Base-by-base conservation (phyloP, 2,113 vertebrate genomes). In the Irena cyanogastra region DNA sequence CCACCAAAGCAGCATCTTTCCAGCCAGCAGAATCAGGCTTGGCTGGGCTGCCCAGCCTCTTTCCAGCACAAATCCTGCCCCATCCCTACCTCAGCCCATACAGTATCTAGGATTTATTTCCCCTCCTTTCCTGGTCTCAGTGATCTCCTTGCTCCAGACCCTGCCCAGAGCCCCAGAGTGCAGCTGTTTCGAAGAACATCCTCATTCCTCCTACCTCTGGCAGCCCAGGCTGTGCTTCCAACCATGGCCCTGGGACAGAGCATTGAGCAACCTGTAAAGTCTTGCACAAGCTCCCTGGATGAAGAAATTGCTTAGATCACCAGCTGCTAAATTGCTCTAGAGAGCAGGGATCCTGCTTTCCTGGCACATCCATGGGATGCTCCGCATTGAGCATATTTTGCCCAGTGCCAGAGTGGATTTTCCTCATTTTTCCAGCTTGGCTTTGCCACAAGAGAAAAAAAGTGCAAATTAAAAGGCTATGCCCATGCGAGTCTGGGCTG, bases 231-330 rank as follows among this genome's bases (percentile, higher is more conserved):
- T 0, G 1, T 1, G 7, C 31, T 86, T 53, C 31, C 53, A 6
- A 39, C 69, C 70, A 66, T 65, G 81, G 76, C 64, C 59, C 6
- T 3, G 6, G 19, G 71, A 88, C 69, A 75, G 71, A 11, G 52
- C 60, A 2, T 92, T 96, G 87, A 65, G 96, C 96, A 97, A 95
- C 37, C 47, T 82, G 64, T 71, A 24, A 10, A 70, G 68, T 59
- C 79, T 95, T 95, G 86, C 96, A 87, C 70, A 96, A 91, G 52
- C 47, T 97, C 89, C 92, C 88, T 86, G 93, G 68, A 47, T 95
- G 82, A 87, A 30, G 95, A 89, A 94, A 94, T 65, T 3, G 6
- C n/a, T 41, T 28, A 11, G 33, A 37, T 3, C 50, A 12, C 27
- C 89, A 88, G 95, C 89, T 92, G 75, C 59, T n/a, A 6, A 59